Percentiles rank a stretch among this genome's conserved stretches.
phyloP scores from a whole-genome alignment of 1,140 invertebrate species.

The Halesus radiatus region DNA sequence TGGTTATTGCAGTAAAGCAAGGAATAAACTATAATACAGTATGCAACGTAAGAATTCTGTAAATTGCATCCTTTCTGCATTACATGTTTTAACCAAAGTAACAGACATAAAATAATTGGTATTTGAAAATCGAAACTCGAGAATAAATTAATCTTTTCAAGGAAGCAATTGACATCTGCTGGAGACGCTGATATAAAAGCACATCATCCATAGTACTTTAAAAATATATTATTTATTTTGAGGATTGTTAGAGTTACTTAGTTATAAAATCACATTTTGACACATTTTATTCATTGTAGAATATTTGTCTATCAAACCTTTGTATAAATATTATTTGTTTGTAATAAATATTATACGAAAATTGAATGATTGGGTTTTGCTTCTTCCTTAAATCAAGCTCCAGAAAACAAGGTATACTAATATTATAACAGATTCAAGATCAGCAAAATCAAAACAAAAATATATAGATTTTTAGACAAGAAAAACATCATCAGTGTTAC shows the following conservation, averaged over 20 bases:
- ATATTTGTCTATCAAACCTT: not conserved
- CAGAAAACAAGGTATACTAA: too few species aligned
- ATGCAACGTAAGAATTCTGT: too few species aligned
- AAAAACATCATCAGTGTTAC: too few species aligned
- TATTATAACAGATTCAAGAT: too few species aligned
- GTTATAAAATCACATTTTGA: not conserved
- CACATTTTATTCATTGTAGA: constrained; percentile 10
- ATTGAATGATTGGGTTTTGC: not conserved
- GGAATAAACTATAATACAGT: too few species aligned
- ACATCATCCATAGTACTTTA: constrained; percentile 2
- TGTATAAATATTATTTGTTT: constrained; percentile 23
- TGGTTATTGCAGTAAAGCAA: too few species aligned
- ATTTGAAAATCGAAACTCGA: not conserved
- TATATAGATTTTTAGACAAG: too few species aligned
- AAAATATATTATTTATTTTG: constrained; percentile 28
- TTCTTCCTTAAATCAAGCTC: not conserved
- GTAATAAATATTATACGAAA: not conserved
- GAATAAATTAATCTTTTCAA: not conserved
- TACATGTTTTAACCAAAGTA: too few species aligned
- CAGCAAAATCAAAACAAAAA: too few species aligned
- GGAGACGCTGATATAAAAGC: constrained; percentile 43
- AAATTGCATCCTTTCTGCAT: too few species aligned
- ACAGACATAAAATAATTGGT: too few species aligned
- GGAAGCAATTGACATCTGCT: constrained; percentile 4
- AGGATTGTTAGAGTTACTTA: constrained; percentile 8